Conservation (phyloP, 53 echinoderm and acorn worm genomes). For the Astropecten irregularis region DNA sequence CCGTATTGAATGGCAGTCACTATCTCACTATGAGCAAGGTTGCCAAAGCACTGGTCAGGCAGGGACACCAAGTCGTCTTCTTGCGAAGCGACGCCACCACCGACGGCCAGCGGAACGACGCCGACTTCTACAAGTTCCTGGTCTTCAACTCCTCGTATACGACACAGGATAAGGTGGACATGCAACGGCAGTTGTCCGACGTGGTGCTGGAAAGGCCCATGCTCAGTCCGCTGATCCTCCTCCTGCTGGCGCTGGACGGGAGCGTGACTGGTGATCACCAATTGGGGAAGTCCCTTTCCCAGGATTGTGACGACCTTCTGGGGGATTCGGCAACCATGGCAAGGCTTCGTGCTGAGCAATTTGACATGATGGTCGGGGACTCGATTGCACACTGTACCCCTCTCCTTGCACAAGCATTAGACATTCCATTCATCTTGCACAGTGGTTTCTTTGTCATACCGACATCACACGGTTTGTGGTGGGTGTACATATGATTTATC, state of each 20-base stretch:
- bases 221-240: neutral
- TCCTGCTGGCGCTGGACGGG: neutral
- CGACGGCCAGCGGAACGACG: neutral
- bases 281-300: too few relatives aligned
- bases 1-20: neutral
- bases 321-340: neutral
- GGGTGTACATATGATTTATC: neutral
- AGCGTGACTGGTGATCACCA: neutral
- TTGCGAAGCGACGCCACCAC: neutral
- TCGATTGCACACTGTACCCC: neutral
- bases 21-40: neutral
- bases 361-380: conserved; percentile 15
- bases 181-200: neutral
- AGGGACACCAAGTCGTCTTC: too few relatives aligned
- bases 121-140: neutral
- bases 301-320: neutral
- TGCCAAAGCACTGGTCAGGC: neutral
- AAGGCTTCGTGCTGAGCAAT: neutral
- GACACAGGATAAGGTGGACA: neutral
- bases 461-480: neutral
- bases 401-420: conserved; percentile 3
- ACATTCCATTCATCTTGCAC: neutral
- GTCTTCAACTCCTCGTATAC: too few relatives aligned
- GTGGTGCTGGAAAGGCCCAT: neutral
- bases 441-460: neutral